Percentiles rank a stretch among this genome's conserved stretches.
Conservation (phyloP, 35 echinoderm and acorn worm genomes). For the Acanthaster planci region DNA sequence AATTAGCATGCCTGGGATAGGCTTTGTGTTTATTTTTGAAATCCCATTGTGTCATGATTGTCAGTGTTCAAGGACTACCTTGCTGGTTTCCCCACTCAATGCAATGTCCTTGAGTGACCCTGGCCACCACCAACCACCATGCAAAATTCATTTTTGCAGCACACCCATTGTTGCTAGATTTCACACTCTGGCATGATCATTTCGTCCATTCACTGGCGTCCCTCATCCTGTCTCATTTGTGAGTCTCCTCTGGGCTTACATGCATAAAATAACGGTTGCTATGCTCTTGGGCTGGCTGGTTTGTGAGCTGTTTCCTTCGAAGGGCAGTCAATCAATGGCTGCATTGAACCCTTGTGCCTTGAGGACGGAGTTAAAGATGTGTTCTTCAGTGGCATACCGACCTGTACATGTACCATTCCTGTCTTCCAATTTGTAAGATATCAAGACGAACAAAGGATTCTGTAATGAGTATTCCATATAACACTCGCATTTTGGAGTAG, state of each 20-base stretch:
- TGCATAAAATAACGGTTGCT: background rate
- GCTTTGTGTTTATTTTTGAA: background rate
- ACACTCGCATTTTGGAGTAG: no score
- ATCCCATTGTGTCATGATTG: background rate
- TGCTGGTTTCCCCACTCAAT: background rate
- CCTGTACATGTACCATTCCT: no score
- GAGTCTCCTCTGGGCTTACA: background rate
- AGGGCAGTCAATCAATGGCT: background rate
- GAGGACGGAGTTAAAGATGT: no score
- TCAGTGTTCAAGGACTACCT: constrained; percentile 2
- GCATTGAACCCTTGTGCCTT: no score
- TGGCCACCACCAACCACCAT: background rate
- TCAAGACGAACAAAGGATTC: no score
- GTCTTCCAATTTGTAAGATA: no score
- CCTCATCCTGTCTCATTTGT: background rate
- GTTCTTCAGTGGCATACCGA: no score
- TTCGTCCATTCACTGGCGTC: background rate
- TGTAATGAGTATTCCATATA: no score
- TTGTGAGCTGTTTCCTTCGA: background rate
- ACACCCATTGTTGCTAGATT: constrained; percentile 11
- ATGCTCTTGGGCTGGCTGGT: background rate
- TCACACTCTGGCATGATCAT: constrained; percentile 11
- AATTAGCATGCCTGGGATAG: no score
- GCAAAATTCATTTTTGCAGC: background rate
- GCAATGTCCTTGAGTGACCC: constrained; percentile 16